These are phyloP conservation scores for Hydrozoanthus tunicans DNA, from an alignment of 64 coral and sea anemone genomes.

Conservation along the genomic window DNA sequence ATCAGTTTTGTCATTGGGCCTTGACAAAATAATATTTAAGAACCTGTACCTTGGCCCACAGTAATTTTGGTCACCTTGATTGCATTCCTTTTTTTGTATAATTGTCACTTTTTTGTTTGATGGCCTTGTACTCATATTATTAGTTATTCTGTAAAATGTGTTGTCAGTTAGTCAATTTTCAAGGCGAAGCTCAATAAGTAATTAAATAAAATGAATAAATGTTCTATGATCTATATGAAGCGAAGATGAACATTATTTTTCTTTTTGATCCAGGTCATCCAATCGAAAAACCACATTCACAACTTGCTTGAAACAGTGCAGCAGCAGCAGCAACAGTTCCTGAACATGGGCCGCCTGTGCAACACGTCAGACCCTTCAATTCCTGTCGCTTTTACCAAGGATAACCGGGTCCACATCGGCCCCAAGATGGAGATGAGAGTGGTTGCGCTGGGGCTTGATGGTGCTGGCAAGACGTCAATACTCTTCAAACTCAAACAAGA, in stretches of 20 bases:
- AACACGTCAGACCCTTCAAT: constrained; percentile 84
- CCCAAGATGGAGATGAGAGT: constrained; percentile 99
- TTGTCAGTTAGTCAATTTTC: too few relatives aligned
- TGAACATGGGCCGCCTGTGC: constrained; percentile 87
- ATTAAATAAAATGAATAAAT: too few relatives aligned
- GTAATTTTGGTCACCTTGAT: too few relatives aligned
- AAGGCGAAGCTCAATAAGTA: too few relatives aligned
- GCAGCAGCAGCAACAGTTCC: constrained; percentile 96
- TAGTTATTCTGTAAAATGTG: too few relatives aligned
- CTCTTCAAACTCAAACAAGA: constrained; percentile 99
- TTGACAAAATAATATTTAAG: too few relatives aligned
- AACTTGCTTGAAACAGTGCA: constrained; percentile 95
- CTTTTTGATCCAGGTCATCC: constrained; percentile 71
- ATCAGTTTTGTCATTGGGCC: too few relatives aligned
- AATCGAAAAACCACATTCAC: constrained; percentile 85
- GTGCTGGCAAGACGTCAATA: constrained; percentile 98
- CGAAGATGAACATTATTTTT: background rate
- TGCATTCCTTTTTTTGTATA: too few relatives aligned
- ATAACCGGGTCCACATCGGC: constrained; percentile 95
- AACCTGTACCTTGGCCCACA: too few relatives aligned
- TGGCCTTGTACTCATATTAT: too few relatives aligned
- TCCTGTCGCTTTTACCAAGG: constrained; percentile 98
- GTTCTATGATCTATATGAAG: too few relatives aligned
- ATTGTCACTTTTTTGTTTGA: too few relatives aligned
- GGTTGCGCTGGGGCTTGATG: constrained; percentile 93